Conservation (phyloP, 2,113 vertebrate species). For the Tetrax tetrax region DNA sequence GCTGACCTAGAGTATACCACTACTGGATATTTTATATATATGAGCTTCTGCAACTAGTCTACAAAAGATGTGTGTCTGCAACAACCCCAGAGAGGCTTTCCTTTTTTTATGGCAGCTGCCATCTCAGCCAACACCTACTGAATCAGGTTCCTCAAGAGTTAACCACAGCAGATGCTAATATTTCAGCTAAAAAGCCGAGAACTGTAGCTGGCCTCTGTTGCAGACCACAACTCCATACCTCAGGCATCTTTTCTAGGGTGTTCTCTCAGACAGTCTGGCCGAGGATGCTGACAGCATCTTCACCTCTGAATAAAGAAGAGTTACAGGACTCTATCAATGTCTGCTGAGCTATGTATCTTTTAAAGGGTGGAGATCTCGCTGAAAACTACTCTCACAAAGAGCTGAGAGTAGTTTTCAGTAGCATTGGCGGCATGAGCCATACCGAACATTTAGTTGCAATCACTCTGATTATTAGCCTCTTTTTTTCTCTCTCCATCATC, state of each 20-base stretch:
- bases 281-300: neutral
- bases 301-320: neutral
- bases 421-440: neutral
- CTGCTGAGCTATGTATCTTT: neutral
- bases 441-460: neutral
- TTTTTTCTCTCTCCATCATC: neutral
- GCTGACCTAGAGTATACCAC: neutral
- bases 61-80: neutral
- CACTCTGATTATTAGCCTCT: neutral
- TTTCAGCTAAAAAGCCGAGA: neutral
- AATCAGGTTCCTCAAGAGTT: neutral
- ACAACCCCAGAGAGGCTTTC: neutral
- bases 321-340: neutral
- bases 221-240: neutral
- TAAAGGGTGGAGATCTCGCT: neutral
- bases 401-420: neutral
- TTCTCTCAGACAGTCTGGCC: neutral
- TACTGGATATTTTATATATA: neutral
- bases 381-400: neutral
- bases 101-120: neutral
- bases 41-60: neutral
- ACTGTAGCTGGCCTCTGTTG: neutral
- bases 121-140: neutral
- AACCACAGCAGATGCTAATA: neutral
- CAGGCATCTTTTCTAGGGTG: neutral